Evolutionary conservation across 2,113 vertebrate genomes (phyloP).

Genomic region (Trogon melanurus): DNA sequence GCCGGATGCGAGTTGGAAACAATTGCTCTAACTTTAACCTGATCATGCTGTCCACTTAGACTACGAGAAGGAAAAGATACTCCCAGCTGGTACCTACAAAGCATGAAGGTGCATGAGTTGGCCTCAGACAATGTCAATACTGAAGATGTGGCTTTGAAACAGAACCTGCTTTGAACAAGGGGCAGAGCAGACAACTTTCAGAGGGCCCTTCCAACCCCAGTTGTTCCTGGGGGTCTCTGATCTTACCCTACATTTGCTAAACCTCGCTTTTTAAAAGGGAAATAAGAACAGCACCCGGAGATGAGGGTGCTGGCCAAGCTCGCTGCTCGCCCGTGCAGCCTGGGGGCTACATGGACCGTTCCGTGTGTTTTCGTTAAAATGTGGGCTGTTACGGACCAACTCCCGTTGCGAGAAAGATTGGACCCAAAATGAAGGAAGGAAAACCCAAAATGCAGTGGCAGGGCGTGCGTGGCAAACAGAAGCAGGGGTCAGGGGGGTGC

Average conservation of each 20-base stretch:
- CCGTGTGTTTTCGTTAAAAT: background rate
- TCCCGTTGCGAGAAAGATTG: rapidly evolving
- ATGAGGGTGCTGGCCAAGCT: background rate
- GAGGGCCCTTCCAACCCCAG: background rate
- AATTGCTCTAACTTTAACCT: constrained; percentile 31
- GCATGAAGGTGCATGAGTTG: background rate
- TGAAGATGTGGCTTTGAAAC: background rate
- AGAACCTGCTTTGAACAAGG: background rate
- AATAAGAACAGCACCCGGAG: background rate
- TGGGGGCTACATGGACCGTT: background rate
- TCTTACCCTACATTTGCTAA: background rate
- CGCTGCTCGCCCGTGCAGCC: background rate
- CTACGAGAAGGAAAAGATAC: background rate
- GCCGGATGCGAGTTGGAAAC: background rate
- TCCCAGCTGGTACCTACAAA: background rate
- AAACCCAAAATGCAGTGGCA: background rate
- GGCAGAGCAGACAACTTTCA: background rate
- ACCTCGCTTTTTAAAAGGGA: background rate
- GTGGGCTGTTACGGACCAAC: background rate
- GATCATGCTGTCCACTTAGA: background rate
- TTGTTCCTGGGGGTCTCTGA: background rate
- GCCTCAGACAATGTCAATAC: background rate
- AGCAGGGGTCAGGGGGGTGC: background rate
- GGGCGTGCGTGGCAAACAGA: background rate
- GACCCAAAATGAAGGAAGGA: background rate